A percentile compares a stretch with the other conserved stretches of the same genome.
phyloP scores from a whole-genome alignment of 2,888 invertebrate species.

The Ariolimax columbianus region DNA sequence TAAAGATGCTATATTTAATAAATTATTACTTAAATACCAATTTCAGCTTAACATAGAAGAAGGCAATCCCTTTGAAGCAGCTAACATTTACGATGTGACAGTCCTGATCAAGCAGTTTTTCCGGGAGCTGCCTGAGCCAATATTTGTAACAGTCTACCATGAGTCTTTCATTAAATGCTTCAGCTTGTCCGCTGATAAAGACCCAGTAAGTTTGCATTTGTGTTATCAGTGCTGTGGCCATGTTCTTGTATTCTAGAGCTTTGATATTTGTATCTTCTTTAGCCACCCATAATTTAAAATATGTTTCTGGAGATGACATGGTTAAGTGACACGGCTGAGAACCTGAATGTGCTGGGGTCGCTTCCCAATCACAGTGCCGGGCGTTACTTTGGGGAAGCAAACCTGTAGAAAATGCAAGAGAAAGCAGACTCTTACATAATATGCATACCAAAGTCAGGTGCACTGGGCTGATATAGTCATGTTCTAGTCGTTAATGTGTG shows the following conservation, averaged over 20 bases:
- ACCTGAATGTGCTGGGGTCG: too few relatives aligned
- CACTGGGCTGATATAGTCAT: too few relatives aligned
- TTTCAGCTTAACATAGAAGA: slow-evolving; percentile 85
- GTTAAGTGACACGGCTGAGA: too few relatives aligned
- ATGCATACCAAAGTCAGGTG: too few relatives aligned
- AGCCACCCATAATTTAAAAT: too few relatives aligned
- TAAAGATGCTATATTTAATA: too few relatives aligned
- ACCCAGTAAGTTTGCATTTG: slow-evolving; percentile 42
- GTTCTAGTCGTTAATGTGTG: too few relatives aligned
- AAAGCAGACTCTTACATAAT: too few relatives aligned
- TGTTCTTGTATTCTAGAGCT: background rate
- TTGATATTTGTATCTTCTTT: background rate
- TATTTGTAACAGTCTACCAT: slow-evolving; percentile 87
- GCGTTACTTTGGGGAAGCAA: too few relatives aligned
- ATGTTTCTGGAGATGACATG: too few relatives aligned
- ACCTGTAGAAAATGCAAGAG: too few relatives aligned
- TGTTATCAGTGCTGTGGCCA: background rate
- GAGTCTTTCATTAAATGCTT: slow-evolving; percentile 85
- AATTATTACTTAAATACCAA: background rate
- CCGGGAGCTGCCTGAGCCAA: slow-evolving; percentile 89
- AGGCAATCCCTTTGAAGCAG: slow-evolving; percentile 85
- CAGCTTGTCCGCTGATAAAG: slow-evolving; percentile 73
- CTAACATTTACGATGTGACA: slow-evolving; percentile 89
- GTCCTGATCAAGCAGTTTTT: slow-evolving; percentile 91
- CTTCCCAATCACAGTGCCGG: too few relatives aligned